Evolutionary conservation across 1,140 invertebrate species (phyloP), one percentile per base, ranked within the genome.

Genomic region (Drosophila insularis): DNA sequence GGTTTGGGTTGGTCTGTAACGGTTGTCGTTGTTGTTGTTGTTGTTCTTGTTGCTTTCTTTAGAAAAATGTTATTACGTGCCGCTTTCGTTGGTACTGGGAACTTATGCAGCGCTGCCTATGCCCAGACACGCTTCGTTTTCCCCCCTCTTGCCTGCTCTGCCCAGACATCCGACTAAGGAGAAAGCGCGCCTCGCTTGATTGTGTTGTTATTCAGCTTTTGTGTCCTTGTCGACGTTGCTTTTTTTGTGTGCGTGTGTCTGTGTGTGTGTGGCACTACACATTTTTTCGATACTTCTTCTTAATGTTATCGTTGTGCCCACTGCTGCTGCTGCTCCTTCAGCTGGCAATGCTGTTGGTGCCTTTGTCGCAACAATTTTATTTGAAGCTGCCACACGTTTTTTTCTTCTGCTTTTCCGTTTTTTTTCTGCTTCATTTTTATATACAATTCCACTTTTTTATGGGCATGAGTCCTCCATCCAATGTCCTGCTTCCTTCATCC

Each of bases 291-390:
- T 89, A 89, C 80, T 89, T 85, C 77, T 73, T 85, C 85, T 89
- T 89, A 89, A 84, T 89, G 80, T 87, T 87, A 89, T 87, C 84
- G 84, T 78, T 87, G 73, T 89, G 80, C 80, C 71, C 75, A 67
- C 54, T 68, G 56, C 54, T 68, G 64, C 54, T 46, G 68, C 78
- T 79, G 65, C 82, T 86, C 68, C 75, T 87, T 79, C 75, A 72
- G 62, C 74, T 78, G 55, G 32, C 55, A 35, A 11, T 58, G 78
- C 81, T 74, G 66, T 69, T 81, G 71, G 35, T 23, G 84, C 84
- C 68, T 89, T 89, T 89, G 84, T 89, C 85, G 84, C 84, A 89
- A 89, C 84, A 89, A 89, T 89, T 89, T 89, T 89, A 89, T 89
- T 89, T 89, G 84, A 89, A 84, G 84, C 84, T 89, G 84, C 73